Evolutionary conservation across 2,888 invertebrate genomes (phyloP).

Genomic region (Bugula neritina): DNA sequence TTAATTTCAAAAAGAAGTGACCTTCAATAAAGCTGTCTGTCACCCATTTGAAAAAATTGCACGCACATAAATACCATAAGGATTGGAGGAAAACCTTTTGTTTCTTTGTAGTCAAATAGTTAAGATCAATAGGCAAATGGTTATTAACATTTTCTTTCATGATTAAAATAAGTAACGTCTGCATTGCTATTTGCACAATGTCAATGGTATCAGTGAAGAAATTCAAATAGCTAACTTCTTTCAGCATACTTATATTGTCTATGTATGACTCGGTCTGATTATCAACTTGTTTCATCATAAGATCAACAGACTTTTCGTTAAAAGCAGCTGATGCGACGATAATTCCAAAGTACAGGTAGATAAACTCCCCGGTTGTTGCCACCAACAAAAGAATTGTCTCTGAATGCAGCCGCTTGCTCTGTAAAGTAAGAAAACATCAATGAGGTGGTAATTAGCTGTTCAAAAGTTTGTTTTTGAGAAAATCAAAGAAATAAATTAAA

Average conservation of each 20-base stretch:
- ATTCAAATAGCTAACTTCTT: not conserved
- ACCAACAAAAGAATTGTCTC: constrained; percentile 7
- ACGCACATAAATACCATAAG: constrained; percentile 13
- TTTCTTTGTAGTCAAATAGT: not conserved
- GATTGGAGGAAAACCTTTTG: not conserved
- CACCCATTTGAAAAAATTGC: constrained; percentile 23
- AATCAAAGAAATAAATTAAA: no score
- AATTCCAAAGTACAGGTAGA: constrained; percentile 18
- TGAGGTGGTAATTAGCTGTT: no score
- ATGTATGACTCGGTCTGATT: not conserved
- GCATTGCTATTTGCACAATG: constrained; percentile 7
- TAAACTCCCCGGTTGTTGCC: constrained; percentile 14
- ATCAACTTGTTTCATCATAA: not conserved
- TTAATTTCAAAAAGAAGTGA: constrained; percentile 10
- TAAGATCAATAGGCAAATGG: not conserved
- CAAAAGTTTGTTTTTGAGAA: no score
- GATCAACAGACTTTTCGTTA: not conserved
- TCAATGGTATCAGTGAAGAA: constrained; percentile 1
- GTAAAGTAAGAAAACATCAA: no score
- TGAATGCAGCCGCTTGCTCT: not conserved
- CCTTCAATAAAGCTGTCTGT: constrained; percentile 25
- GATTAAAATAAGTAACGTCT: constrained; percentile 10
- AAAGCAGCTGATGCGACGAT: not conserved
- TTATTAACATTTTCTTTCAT: not conserved
- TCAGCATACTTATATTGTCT: no score